Evolutionary conservation across 2,888 invertebrate species (phyloP), one percentile per base, ranked within the genome.

Genomic region (Scaptomyza tumidula): DNA sequence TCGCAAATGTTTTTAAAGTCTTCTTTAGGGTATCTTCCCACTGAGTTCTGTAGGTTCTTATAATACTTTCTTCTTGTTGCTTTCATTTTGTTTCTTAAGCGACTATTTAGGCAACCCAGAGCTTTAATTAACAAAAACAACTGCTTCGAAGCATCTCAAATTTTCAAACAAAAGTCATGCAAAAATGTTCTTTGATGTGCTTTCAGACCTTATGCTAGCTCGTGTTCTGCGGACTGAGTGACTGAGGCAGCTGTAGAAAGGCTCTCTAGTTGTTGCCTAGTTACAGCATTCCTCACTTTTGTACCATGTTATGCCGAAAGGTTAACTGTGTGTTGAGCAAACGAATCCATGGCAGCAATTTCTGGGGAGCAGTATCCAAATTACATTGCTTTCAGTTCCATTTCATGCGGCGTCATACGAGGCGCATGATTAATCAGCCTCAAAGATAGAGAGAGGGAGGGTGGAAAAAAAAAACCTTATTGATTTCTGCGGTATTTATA

Each of bases 361-460:
- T 73, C 10, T 33, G 33, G 24, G 45, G 37, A n/a, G 3, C 33
- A 13, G 13, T 33, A 48, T 14, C 39, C 39, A 50, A 58, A 62
- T 62, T 52, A 33, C 48, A 24, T 55, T 44, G 14, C 64, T 7
- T 45, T 73, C 52, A 13, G 44, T 37, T 63, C 5, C n/a, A 39
- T 48, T 44, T n/a, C 37, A 37, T n/a, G 35, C 37, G 35, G 27
- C 33, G 57, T 53, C 53, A 61, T 63, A 70, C 61, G 59, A 48
- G 69, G 53, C 59, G 63, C 71, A 66, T 83, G 86, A 86, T 80
- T 83, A n/a, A n/a, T n/a, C n/a, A n/a, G n/a, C n/a, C n/a, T n/a
- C n/a, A n/a, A n/a, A n/a, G n/a, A n/a, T n/a, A n/a, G n/a, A n/a
- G n/a, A 75, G 86, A 31, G 65, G 69, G 58, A 65, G n/a, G 59